These are phyloP conservation scores for Tyto alba DNA, from an alignment of 2,113 vertebrate species.

Conservation along the genomic window DNA sequence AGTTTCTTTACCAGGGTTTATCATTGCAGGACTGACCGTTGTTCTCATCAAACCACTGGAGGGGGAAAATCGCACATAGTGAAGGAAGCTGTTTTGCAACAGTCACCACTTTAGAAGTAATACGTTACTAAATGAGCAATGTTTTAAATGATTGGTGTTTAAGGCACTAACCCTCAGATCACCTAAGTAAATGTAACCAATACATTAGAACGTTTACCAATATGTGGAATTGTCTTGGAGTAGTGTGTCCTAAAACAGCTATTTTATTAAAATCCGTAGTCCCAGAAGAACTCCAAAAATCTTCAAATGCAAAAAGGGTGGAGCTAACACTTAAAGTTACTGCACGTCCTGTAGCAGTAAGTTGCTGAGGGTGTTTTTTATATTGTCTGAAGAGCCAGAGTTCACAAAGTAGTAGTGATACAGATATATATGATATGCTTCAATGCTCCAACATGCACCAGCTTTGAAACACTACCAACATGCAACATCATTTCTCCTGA, in stretches of 20 bases:
- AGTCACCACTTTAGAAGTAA: background rate
- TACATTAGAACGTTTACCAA: background rate
- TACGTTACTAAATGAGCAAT: background rate
- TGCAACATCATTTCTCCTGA: background rate
- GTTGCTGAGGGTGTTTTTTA: background rate
- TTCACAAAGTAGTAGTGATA: background rate
- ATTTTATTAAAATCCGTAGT: background rate
- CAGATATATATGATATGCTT: rapidly evolving
- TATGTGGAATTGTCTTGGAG: background rate
- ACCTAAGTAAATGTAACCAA: background rate
- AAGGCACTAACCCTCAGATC: background rate
- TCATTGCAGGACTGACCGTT: background rate
- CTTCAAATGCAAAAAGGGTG: background rate
- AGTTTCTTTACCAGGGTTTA: background rate
- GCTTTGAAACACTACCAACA: background rate
- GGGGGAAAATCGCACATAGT: background rate
- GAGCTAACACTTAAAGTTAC: background rate
- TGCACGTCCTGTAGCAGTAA: background rate
- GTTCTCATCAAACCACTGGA: background rate
- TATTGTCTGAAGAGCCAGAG: background rate
- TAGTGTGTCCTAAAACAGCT: background rate
- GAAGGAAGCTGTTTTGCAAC: background rate
- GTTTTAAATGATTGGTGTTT: background rate
- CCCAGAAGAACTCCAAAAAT: background rate
- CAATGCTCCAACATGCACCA: background rate